A percentile compares a stretch with the other conserved stretches of the same genome.
Conservation (phyloP, 2,797 vertebrate species). For the Lutjanus campechanus region DNA sequence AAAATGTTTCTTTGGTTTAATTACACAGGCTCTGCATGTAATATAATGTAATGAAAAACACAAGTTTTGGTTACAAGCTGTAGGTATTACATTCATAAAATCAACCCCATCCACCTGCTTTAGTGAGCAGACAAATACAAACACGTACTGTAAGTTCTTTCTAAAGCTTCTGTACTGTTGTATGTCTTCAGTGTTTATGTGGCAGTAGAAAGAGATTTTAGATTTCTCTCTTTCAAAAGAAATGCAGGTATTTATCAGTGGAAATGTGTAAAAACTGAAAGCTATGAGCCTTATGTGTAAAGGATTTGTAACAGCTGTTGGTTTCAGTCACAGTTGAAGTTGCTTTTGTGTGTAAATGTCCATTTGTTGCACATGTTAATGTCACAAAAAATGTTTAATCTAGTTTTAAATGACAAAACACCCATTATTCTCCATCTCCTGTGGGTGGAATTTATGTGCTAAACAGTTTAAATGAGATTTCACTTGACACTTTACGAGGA, state of each 20-base stretch:
- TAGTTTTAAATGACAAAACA: conserved; percentile 1
- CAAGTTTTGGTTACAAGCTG: conserved; percentile 1
- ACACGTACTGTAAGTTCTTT: conserved; percentile 20
- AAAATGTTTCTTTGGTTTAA: neutral
- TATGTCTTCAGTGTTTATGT: conserved; percentile 43
- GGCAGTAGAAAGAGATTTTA: neutral
- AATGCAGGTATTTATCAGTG: neutral
- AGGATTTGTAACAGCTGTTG: conserved; percentile 3
- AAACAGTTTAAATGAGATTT: conserved; percentile 6
- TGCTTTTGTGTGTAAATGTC: conserved; percentile 7
- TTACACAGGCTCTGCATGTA: conserved; percentile 31
- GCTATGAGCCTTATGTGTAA: conserved; percentile 35
- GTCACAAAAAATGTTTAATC: conserved; percentile 25
- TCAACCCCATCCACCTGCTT: neutral
- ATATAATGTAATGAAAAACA: conserved; percentile 33
- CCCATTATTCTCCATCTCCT: neutral
- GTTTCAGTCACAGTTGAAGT: neutral
- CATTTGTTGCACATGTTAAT: conserved; percentile 37
- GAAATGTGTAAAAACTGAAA: neutral
- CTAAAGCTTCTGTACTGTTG: conserved; percentile 43
- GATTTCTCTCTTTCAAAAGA: conserved; percentile 3
- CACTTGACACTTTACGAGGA: conserved; percentile 36
- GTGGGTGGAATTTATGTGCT: neutral
- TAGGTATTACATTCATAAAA: neutral
- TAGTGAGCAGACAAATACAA: neutral